These are phyloP conservation scores for Perodicticus potto DNA, from an alignment of 2,797 vertebrate genomes.

Conservation along the genomic window DNA sequence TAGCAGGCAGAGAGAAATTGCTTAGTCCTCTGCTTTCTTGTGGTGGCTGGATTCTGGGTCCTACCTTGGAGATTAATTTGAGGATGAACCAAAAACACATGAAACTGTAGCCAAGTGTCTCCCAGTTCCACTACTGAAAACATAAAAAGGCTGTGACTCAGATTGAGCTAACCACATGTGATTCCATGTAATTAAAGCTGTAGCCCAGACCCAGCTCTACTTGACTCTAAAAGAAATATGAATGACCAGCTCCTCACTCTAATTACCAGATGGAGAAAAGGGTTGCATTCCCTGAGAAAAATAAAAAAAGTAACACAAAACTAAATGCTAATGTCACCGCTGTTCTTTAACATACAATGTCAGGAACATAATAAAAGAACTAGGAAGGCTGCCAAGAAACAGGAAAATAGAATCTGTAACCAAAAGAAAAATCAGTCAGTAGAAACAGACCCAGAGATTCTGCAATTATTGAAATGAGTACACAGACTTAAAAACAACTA, in stretches of 20 bases:
- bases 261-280: not conserved
- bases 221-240: not conserved
- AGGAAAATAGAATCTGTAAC: not conserved
- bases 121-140: slow-evolving; percentile 6
- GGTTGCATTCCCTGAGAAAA: not conserved
- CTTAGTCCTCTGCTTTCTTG: slow-evolving; percentile 22
- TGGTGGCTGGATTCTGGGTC: not conserved
- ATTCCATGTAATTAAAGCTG: slow-evolving; percentile 19
- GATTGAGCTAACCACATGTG: not conserved
- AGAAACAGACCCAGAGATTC: slow-evolving; percentile 4
- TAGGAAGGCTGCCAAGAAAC: not conserved
- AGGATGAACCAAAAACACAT: slow-evolving; percentile 47
- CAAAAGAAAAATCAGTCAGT: not conserved
- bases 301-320: slow-evolving; percentile 28
- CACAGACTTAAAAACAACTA: not conserved
- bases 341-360: not conserved
- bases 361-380: not conserved
- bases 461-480: slow-evolving; percentile 9
- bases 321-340: not conserved
- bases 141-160: not conserved
- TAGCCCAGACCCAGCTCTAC: not conserved
- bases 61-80: slow-evolving; percentile 19
- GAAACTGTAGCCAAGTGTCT: not conserved
- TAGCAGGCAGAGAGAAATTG: not conserved
- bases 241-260: not conserved